Evolutionary conservation across 2,113 vertebrate genomes (phyloP).

Genomic region (Plestiodon gilberti): DNA sequence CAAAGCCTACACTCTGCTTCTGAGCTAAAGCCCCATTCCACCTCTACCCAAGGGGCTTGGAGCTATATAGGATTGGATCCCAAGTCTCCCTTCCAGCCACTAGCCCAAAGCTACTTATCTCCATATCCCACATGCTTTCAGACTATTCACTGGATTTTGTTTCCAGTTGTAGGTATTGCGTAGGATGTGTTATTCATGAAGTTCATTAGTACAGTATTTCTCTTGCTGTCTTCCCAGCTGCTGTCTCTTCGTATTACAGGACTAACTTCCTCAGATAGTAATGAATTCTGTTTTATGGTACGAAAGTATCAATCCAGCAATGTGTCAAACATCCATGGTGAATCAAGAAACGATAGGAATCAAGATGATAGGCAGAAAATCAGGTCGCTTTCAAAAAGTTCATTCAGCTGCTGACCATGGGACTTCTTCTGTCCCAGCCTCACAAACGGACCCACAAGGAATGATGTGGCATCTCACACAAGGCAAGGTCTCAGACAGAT

Average conservation of each 20-base stretch:
- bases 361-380: background rate
- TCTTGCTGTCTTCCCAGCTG: background rate
- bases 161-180: background rate
- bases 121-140: background rate
- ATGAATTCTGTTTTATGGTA: background rate
- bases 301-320: background rate
- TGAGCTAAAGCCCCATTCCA: background rate
- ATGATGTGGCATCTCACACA: too few species aligned
- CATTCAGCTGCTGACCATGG: background rate
- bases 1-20: too few species aligned
- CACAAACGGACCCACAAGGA: too few species aligned
- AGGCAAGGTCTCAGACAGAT: too few species aligned
- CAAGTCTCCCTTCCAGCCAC: background rate
- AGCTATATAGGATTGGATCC: background rate
- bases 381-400: background rate
- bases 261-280: background rate
- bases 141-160: background rate
- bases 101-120: background rate
- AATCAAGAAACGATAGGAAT: background rate
- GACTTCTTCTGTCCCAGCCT: too few species aligned
- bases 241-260: background rate
- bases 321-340: accelerated
- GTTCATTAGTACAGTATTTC: background rate
- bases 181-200: background rate
- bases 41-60: background rate